Percentiles rank a stretch among this genome's conserved stretches.
phyloP scores from a whole-genome alignment of 2,797 vertebrate genomes.

The Sardinella longiceps region DNA sequence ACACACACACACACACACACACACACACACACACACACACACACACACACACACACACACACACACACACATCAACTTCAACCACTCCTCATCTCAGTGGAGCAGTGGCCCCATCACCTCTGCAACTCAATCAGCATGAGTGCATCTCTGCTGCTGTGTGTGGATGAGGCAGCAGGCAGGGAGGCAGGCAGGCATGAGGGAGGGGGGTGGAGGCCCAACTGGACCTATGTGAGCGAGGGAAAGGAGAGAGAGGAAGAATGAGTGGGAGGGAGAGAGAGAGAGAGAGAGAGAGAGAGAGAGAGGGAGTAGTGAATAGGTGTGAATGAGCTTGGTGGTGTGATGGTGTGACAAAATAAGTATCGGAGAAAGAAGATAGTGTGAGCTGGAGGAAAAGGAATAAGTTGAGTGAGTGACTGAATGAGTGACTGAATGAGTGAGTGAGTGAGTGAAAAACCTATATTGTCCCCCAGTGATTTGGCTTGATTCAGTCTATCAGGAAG shows the following conservation, averaged over 20 bases:
- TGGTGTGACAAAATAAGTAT: no score
- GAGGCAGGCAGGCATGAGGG: not conserved
- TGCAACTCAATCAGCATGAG: conserved; percentile 19
- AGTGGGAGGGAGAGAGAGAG: not conserved
- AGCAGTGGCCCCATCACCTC: not conserved
- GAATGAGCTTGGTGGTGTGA: no score
- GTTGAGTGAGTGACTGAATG: no score
- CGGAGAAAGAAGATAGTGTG: no score
- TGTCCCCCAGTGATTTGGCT: no score
- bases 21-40: not conserved
- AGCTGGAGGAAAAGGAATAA: no score
- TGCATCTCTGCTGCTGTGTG: conserved; percentile 3
- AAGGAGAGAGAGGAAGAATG: not conserved
- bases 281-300: not conserved
- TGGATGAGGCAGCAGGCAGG: not conserved
- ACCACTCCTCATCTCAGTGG: conserved; percentile 13
- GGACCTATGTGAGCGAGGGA: not conserved
- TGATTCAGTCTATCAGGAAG: no score
- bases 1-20: not conserved
- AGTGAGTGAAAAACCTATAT: no score
- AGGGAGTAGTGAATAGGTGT: no score
- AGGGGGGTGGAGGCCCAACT: no score
- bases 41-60: not conserved
- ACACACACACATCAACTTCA: not conserved
- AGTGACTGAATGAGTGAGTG: no score